Conservation (phyloP, 1,140 invertebrate genomes). For the Hetaerina americana region DNA sequence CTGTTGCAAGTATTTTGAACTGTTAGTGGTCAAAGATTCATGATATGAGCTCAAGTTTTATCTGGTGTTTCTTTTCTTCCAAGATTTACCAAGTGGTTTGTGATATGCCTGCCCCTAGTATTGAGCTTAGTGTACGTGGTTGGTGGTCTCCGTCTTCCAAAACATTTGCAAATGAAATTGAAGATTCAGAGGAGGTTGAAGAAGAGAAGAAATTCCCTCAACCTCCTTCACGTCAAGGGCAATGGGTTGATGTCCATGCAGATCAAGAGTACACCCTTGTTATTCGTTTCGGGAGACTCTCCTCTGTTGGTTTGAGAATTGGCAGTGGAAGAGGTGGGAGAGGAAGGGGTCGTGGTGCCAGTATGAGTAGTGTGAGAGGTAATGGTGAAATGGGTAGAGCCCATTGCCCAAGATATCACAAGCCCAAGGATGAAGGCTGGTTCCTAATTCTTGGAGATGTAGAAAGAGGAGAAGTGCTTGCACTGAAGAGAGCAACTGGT, state of each 20-base stretch:
- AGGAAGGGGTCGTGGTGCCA: conserved; percentile 28
- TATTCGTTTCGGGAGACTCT: conserved; percentile 19
- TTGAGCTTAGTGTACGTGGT: conserved; percentile 40
- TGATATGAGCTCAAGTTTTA: no score
- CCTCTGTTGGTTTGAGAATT: conserved; percentile 1
- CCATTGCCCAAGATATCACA: conserved; percentile 72
- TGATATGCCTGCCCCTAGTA: conserved; percentile 44
- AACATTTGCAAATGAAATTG: conserved; percentile 21
- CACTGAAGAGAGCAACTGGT: conserved; percentile 61
- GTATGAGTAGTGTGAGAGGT: conserved; percentile 26
- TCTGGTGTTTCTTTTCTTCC: background rate
- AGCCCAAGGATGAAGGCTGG: conserved; percentile 93
- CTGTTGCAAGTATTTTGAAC: no score
- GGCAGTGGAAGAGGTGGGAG: background rate
- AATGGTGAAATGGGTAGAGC: conserved; percentile 36
- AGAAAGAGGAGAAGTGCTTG: conserved; percentile 59
- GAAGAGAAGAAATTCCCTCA: background rate
- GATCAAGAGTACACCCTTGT: conserved; percentile 27
- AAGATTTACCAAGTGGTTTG: conserved; percentile 41
- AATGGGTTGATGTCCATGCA: conserved; percentile 47
- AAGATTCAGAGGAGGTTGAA: conserved; percentile 26
- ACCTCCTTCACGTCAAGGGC: conserved; percentile 17
- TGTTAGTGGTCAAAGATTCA: no score
- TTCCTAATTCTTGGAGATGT: conserved; percentile 71
- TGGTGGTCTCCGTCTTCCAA: conserved; percentile 34